phyloP scores from a whole-genome alignment of 2,113 vertebrate species.

The Irena cyanogastra region DNA sequence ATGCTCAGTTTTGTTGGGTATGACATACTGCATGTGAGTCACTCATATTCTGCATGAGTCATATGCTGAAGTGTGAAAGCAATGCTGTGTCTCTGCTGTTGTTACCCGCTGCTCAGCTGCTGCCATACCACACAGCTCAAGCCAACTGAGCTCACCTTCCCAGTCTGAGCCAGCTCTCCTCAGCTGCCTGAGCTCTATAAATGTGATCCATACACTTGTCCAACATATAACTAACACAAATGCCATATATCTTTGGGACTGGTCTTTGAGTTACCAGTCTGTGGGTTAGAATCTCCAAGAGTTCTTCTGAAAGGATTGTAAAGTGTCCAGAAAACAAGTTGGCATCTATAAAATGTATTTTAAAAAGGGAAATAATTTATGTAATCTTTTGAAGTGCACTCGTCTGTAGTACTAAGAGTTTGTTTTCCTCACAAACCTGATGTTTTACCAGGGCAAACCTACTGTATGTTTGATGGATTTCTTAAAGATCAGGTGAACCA shows the following conservation, averaged over 20 bases:
- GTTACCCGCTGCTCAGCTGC: slow-evolving; percentile 56
- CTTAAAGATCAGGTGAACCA: neutral
- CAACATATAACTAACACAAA: neutral
- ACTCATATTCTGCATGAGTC: slow-evolving; percentile 53
- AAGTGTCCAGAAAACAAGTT: neutral
- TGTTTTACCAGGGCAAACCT: neutral
- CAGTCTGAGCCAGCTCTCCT: neutral
- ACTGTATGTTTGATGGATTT: neutral
- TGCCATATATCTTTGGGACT: neutral
- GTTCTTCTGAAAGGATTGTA: neutral
- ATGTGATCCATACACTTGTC: neutral
- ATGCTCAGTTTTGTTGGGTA: slow-evolving; percentile 30
- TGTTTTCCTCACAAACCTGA: neutral
- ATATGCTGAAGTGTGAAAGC: slow-evolving; percentile 63
- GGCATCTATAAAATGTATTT: neutral
- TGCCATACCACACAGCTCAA: slow-evolving; percentile 34
- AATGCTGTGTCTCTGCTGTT: slow-evolving; percentile 35
- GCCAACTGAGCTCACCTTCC: slow-evolving; percentile 44
- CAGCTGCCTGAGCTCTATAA: neutral
- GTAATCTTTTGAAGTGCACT: neutral
- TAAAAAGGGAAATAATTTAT: neutral
- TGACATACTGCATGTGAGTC: slow-evolving; percentile 53
- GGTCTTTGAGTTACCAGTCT: neutral
- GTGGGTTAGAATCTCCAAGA: neutral
- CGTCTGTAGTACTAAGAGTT: neutral